Evolutionary conservation across 2,888 invertebrate genomes (phyloP).

Genomic region (Alsophila aescularia): DNA sequence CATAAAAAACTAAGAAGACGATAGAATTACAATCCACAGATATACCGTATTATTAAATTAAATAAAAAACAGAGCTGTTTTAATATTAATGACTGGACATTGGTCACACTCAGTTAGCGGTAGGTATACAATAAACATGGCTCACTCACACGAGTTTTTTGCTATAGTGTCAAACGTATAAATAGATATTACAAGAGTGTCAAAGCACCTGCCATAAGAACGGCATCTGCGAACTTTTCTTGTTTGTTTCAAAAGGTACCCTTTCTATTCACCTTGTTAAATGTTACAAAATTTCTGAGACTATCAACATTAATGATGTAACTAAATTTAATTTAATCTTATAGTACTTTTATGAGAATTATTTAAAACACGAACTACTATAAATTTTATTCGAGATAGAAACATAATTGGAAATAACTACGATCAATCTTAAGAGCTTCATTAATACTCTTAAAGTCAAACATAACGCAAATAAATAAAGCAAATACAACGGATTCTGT

Average conservation of each 20-base stretch:
- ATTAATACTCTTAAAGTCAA: too few species aligned
- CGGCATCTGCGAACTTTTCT: constrained; percentile 36
- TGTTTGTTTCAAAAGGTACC: constrained; percentile 17
- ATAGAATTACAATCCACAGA: not conserved
- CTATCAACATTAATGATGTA: not conserved
- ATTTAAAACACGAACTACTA: too few species aligned
- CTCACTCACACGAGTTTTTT: constrained; percentile 21
- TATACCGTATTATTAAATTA: constrained; percentile 20
- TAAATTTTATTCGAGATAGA: too few species aligned
- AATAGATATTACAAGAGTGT: constrained; percentile 28
- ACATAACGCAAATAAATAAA: too few species aligned
- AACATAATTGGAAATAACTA: too few species aligned
- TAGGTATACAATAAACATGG: too few species aligned
- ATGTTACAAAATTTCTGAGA: not conserved
- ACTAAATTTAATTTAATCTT: too few species aligned
- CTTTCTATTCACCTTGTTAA: constrained; percentile 9
- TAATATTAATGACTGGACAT: constrained; percentile 25
- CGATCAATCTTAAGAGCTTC: too few species aligned
- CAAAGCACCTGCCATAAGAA: constrained; percentile 33
- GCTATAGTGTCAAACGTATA: constrained; percentile 31
- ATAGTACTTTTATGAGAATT: too few species aligned
- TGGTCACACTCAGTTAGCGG: constrained; percentile 26
- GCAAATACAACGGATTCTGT: too few species aligned
- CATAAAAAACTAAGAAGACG: not conserved
- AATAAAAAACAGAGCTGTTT: constrained; percentile 19